phyloP scores from a whole-genome alignment of 2,113 vertebrate species.

The Tupaia tana region DNA sequence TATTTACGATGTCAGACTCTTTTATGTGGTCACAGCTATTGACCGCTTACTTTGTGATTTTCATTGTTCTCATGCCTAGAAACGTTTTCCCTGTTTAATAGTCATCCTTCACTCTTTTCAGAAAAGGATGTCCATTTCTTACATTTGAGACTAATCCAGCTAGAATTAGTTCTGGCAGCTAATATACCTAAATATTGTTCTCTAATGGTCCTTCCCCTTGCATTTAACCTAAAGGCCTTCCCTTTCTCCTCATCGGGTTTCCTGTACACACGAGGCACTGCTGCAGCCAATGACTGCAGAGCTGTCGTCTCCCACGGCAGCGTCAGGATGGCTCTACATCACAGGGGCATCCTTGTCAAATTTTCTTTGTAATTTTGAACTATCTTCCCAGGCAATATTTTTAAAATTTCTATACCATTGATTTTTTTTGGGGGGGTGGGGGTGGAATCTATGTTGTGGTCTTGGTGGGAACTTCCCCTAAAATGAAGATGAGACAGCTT shows the following conservation, averaged over 20 bases:
- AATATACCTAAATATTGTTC: background rate
- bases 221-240: background rate
- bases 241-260: background rate
- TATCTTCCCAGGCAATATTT: background rate
- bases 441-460: background rate
- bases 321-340: background rate
- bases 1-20: background rate
- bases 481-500: background rate
- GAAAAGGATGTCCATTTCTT: background rate
- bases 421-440: too few species aligned
- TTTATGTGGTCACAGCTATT: background rate
- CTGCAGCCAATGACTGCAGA: background rate
- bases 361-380: background rate
- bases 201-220: background rate
- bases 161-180: background rate
- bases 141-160: background rate
- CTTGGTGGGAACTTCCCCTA: background rate
- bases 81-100: background rate
- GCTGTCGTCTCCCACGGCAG: rapidly evolving
- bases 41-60: background rate
- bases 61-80: background rate
- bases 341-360: background rate
- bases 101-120: background rate
- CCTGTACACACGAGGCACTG: background rate
- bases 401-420: background rate